Percentiles rank a stretch among this genome's conserved stretches.
These are phyloP conservation scores for Dasypogon diadema DNA, from an alignment of 2,888 invertebrate species.

Conservation along the genomic window DNA sequence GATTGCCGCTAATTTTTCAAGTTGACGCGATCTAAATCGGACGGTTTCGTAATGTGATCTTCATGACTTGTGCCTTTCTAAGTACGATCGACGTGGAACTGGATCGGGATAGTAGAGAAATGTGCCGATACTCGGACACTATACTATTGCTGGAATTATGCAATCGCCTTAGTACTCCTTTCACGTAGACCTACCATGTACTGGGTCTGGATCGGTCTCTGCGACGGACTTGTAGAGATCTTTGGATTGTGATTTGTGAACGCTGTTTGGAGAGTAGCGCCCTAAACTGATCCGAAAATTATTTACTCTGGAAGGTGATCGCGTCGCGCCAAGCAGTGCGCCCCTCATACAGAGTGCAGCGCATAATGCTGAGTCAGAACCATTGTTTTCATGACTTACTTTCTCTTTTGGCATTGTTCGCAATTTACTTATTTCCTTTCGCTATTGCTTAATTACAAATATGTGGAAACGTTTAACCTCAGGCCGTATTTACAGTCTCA, in stretches of 20 bases:
- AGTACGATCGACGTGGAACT: background rate
- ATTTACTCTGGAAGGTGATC: background rate
- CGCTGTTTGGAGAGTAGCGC: too few relatives aligned
- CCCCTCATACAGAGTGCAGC: background rate
- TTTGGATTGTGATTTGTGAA: background rate
- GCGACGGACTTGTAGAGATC: too few relatives aligned
- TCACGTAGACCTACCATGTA: background rate
- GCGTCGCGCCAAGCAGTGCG: background rate
- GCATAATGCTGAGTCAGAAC: background rate
- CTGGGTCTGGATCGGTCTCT: too few relatives aligned
- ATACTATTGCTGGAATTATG: background rate
- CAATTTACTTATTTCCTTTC: slow-evolving; percentile 28
- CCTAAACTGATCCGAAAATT: background rate
- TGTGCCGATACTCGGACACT: background rate
- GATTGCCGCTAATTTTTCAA: background rate
- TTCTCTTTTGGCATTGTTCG: slow-evolving; percentile 36
- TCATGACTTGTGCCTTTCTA: background rate
- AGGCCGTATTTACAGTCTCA: background rate
- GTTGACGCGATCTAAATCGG: too few relatives aligned
- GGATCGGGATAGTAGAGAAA: background rate
- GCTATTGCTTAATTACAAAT: slow-evolving; percentile 33
- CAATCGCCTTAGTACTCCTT: background rate
- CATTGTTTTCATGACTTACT: slow-evolving; percentile 22
- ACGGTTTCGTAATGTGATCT: slow-evolving; percentile 3
- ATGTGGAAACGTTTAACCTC: slow-evolving; percentile 31